Percentiles rank a stretch among this genome's conserved stretches.
These are phyloP conservation scores for Aramus guarauna DNA, from an alignment of 2,113 vertebrate species.

Conservation along the genomic window DNA sequence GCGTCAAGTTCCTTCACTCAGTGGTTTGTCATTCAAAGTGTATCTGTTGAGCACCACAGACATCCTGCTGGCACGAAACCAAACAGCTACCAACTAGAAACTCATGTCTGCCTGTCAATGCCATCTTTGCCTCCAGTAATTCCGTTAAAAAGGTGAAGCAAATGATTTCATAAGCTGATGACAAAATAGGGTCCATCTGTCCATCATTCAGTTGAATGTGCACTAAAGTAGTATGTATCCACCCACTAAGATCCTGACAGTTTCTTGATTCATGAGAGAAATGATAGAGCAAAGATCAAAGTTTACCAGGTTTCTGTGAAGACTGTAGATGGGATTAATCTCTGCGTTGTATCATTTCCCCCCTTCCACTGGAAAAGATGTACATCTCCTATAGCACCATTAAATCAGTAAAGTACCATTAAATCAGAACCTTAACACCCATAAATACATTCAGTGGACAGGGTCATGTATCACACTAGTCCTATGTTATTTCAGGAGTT, in stretches of 20 bases:
- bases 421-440: not conserved
- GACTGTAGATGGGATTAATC: not conserved
- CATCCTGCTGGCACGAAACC: not conserved
- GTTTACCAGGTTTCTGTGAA: not conserved
- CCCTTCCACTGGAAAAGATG: not conserved
- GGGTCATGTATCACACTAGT: not conserved
- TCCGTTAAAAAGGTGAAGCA: not conserved
- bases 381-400: not conserved
- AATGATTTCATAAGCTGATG: not conserved
- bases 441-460: not conserved
- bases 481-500: not conserved
- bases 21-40: not conserved
- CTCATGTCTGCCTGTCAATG: not conserved
- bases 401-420: not conserved
- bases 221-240: not conserved
- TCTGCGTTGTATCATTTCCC: not conserved
- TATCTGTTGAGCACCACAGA: not conserved
- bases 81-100: not conserved
- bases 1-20: not conserved
- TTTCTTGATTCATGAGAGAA: not conserved
- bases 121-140: not conserved
- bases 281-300: not conserved
- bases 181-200: not conserved
- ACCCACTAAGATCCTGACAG: not conserved
- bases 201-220: not conserved